Base-by-base conservation (phyloP, 2,888 invertebrate species). In the Lycaena phlaeas region DNA sequence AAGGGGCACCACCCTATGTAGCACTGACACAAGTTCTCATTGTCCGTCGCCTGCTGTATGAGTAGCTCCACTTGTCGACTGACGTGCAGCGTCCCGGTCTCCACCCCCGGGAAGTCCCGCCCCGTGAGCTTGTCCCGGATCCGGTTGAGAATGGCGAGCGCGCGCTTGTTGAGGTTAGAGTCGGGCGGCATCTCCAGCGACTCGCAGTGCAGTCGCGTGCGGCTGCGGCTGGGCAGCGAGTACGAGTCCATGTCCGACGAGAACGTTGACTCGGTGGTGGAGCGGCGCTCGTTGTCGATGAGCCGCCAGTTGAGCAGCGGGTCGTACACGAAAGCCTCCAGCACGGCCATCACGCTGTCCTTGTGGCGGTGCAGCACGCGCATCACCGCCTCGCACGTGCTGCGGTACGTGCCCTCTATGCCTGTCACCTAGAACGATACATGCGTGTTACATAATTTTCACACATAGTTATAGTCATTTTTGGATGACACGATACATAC, bases 241-340 rank as follows among this genome's bases (percentile, higher is more conserved):
- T 78, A 73, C 0, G 78, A 72, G 46, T 73, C 71, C 4, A 77
- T 72, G 51, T 79, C 75, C 9, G 78, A 77, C 0, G 77, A 78
- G 59, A 81, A 79, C 5, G 69, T 65, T 28, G 81, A 77, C 14
- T 76, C 77, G 0, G 76, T 71, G 45, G 77, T 53, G 0, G 81
- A 79, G 27, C 64, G 68, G 14, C 69, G 68, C n/a, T 73, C 77
- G 60, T 68, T 73, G 55, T 78, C 95, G 58, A 98, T 91, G 1
- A 99, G 87, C 43, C 98, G 87, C 99, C 99, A 99, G 81, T 98
- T 99, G 6, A 99, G 88, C 30, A 99, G 85, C 0, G 99, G 99
- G 82, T 99, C 99, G 69, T 99, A 98, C 2, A 99, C 98, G 72
- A 99, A 99, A 0, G 99, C 99, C 69, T 99, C 99, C n/a, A 99